phyloP scores from a whole-genome alignment of 2,888 invertebrate species.

The Diogma glabrata region DNA sequence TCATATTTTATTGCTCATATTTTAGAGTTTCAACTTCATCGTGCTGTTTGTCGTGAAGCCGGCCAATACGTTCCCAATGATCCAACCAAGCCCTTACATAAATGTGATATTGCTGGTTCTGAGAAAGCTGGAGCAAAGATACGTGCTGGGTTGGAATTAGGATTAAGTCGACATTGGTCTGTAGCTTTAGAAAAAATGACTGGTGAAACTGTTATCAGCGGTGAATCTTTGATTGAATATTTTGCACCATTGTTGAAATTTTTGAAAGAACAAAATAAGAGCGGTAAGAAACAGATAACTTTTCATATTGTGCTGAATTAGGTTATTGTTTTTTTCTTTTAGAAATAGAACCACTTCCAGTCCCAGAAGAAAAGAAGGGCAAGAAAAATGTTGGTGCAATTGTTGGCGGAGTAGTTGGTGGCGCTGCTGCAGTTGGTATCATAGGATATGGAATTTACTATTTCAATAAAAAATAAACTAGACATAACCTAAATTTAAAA shows the following conservation, averaged over 20 bases:
- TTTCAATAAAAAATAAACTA: no score
- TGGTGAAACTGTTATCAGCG: conserved; percentile 42
- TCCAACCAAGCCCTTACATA: conserved; percentile 47
- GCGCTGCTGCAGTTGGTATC: no score
- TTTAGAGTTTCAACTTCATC: conserved; percentile 67
- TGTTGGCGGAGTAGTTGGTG: no score
- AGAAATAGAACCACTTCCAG: no score
- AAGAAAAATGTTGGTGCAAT: no score
- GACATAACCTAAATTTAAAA: no score
- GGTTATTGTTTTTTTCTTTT: no score
- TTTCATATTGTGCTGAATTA: no score
- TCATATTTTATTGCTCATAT: conserved; percentile 50
- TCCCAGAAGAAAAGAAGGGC: no score
- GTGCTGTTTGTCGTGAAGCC: conserved; percentile 54
- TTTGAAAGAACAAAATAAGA: conserved; percentile 41
- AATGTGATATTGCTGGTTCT: conserved; percentile 58
- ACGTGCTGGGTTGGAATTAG: conserved; percentile 39
- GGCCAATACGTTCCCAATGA: conserved; percentile 46
- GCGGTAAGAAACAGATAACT: no score
- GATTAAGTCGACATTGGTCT: conserved; percentile 41
- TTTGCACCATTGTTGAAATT: conserved; percentile 45
- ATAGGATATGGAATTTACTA: no score
- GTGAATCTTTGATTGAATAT: conserved; percentile 43
- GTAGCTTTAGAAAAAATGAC: conserved; percentile 48
- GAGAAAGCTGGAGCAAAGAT: conserved; percentile 53